A percentile compares a stretch with the other conserved stretches of the same genome.
phyloP scores from a whole-genome alignment of 1,140 invertebrate species.

The Drosophila parvula region DNA sequence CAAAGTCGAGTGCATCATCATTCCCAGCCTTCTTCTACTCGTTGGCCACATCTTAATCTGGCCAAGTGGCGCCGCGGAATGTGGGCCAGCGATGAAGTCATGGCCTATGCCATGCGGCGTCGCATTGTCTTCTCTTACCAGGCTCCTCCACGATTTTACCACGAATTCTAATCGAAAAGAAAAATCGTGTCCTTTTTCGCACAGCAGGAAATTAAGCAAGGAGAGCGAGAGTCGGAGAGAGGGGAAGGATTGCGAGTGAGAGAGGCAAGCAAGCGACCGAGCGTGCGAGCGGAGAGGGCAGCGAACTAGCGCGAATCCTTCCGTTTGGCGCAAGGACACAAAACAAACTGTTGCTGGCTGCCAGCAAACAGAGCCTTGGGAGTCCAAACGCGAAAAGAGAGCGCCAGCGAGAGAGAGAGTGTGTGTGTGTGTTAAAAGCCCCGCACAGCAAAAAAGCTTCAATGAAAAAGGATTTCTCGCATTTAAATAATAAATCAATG shows the following conservation, averaged over 20 bases:
- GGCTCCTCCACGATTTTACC: slow-evolving; percentile 19
- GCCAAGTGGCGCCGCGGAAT: slow-evolving; percentile 17
- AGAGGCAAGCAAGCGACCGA: slow-evolving; percentile 11
- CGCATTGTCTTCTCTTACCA: slow-evolving; percentile 37
- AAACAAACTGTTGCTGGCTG: slow-evolving; percentile 76
- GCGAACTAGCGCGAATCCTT: slow-evolving; percentile 54
- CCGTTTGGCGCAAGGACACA: slow-evolving; percentile 59
- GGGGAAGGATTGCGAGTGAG: slow-evolving; percentile 21
- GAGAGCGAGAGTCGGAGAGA: slow-evolving; percentile 6
- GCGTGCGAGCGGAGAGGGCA: slow-evolving; percentile 12
- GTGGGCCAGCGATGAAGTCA: slow-evolving; percentile 39
- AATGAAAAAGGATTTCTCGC: slow-evolving; percentile 62
- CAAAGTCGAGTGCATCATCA: slow-evolving; percentile 31
- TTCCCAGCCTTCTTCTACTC: neutral
- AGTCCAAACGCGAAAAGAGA: slow-evolving; percentile 26
- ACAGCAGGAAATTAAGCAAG: slow-evolving; percentile 10
- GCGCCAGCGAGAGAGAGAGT: slow-evolving; percentile 3
- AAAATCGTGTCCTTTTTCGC: slow-evolving; percentile 6
- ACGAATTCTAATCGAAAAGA: slow-evolving; percentile 1
- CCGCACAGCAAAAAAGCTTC: slow-evolving; percentile 60
- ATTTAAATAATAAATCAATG: slow-evolving; percentile 76
- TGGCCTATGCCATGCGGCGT: slow-evolving; percentile 23
- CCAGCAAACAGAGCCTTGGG: slow-evolving; percentile 9
- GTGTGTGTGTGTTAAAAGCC: slow-evolving; percentile 13
- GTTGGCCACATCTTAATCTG: slow-evolving; percentile 3